Percentiles rank a stretch among this genome's conserved stretches.
Conservation (phyloP, 2,888 invertebrate species). For the Globia sparganii region DNA sequence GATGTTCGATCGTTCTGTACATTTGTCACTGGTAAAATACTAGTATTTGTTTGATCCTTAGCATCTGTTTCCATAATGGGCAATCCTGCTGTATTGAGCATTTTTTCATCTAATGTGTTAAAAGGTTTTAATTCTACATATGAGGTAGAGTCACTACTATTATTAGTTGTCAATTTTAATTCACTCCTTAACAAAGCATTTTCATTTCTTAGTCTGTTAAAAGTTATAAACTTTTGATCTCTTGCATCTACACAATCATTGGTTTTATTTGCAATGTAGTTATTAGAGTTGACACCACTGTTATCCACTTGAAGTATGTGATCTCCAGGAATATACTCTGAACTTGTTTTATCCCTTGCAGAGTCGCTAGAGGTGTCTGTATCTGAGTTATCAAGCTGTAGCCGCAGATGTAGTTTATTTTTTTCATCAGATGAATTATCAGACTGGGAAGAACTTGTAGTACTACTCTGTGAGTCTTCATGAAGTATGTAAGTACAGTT, state of each 20-base stretch:
- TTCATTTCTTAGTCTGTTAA: constrained; percentile 44
- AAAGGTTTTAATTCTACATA: constrained; percentile 85
- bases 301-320: constrained; percentile 74
- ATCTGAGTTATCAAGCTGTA: constrained; percentile 86
- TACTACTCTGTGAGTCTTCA: constrained; percentile 82
- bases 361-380: constrained; percentile 88
- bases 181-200: constrained; percentile 64
- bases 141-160: constrained; percentile 86
- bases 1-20: constrained; percentile 61
- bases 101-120: constrained; percentile 77
- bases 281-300: constrained; percentile 49
- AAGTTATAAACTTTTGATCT: constrained; percentile 56
- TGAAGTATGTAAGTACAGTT: constrained; percentile 87
- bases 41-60: constrained; percentile 40
- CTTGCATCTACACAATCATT: constrained; percentile 51
- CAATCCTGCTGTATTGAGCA: constrained; percentile 80
- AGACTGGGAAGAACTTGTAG: constrained; percentile 84
- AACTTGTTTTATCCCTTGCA: constrained; percentile 82
- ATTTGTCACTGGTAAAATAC: constrained; percentile 32
- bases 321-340: constrained; percentile 86
- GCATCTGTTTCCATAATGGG: constrained; percentile 70
- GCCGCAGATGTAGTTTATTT: constrained; percentile 83
- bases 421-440: constrained; percentile 88
- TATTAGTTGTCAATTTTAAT: constrained; percentile 75
- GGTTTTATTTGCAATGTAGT: constrained; percentile 42